These are phyloP conservation scores for Microcaecilia unicolor DNA, from an alignment of 2,797 vertebrate genomes.

Conservation along the genomic window DNA sequence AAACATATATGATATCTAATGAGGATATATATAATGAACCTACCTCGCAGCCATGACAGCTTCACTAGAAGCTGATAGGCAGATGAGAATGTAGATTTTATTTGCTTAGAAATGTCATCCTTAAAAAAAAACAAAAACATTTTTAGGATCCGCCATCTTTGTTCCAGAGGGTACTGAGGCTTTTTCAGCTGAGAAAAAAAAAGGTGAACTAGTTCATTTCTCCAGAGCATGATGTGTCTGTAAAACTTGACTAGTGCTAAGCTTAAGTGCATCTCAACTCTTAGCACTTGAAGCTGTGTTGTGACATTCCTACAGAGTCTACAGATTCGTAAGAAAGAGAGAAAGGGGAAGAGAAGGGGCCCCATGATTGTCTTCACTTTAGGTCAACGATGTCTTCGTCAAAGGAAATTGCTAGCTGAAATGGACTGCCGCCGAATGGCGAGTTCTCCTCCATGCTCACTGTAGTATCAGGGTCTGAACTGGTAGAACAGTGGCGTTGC, in stretches of 20 bases:
- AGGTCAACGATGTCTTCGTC: constrained; percentile 88
- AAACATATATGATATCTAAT: too few relatives aligned
- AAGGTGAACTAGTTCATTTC: constrained; percentile 18
- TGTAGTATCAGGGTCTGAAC: constrained; percentile 62
- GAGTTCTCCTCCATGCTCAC: constrained; percentile 62
- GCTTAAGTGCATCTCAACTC: constrained; percentile 10
- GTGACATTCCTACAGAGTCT: constrained; percentile 28
- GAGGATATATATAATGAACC: too few relatives aligned
- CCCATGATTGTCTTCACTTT: constrained; percentile 75
- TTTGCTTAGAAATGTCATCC: constrained; percentile 41
- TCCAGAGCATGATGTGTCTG: constrained; percentile 16
- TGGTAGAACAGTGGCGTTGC: constrained; percentile 53
- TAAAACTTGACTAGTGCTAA: constrained; percentile 19
- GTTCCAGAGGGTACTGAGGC: constrained; percentile 29
- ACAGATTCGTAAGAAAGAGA: constrained; percentile 31
- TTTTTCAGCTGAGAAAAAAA: constrained; percentile 26
- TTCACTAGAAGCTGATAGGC: too few relatives aligned
- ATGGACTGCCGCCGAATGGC: constrained; percentile 49
- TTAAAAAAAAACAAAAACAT: too few relatives aligned
- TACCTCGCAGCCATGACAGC: too few relatives aligned
- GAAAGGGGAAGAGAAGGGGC: constrained; percentile 29
- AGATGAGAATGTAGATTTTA: constrained; percentile 31
- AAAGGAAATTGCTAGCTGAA: constrained; percentile 66
- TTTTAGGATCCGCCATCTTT: constrained; percentile 29
- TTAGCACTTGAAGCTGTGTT: constrained; percentile 26